Evolutionary conservation across 2,113 vertebrate species (phyloP).

Genomic region (Oryzias javanicus): DNA sequence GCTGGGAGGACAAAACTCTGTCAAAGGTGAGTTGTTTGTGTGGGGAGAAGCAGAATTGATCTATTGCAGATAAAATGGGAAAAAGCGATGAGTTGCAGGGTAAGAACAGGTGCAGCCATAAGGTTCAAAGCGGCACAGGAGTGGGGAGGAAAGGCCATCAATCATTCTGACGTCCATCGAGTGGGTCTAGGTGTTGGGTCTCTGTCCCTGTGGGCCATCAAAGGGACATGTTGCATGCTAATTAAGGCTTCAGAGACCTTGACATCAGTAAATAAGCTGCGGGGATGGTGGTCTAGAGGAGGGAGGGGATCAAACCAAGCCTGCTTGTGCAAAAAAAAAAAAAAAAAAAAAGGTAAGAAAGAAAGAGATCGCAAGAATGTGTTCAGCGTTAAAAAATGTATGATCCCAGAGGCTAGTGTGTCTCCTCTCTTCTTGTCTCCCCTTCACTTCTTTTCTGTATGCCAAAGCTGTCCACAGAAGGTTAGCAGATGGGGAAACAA

Average conservation of each 20-base stretch:
- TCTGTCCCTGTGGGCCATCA: constrained; percentile 47
- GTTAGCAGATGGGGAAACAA: constrained; percentile 44
- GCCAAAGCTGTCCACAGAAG: constrained; percentile 60
- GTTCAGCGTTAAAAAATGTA: constrained; percentile 56
- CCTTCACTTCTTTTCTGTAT: constrained; percentile 22
- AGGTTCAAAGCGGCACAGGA: constrained; percentile 35
- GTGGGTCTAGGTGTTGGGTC: constrained; percentile 54
- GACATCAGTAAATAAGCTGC: constrained; percentile 48
- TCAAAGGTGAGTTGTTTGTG: constrained; percentile 25
- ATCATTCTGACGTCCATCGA: constrained; percentile 69
- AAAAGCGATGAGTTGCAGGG: constrained; percentile 44
- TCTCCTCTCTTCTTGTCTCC: constrained; percentile 5
- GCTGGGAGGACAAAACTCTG: constrained; percentile 25
- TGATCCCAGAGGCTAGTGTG: constrained; percentile 33
- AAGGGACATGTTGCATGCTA: constrained; percentile 59
- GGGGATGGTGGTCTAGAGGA: constrained; percentile 2
- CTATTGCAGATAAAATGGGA: constrained; percentile 1
- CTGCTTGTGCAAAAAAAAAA: constrained; percentile 37
- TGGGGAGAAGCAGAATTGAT: constrained; percentile 48
- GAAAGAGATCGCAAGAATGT: constrained; percentile 38
- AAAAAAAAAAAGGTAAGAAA: constrained; percentile 40
- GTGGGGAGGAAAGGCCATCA: constrained; percentile 55
- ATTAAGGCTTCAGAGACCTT: constrained; percentile 46
- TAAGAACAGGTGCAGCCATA: constrained; percentile 24
- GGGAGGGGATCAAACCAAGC: constrained; percentile 6